These are phyloP conservation scores for Peromyscus melanophrys DNA, from an alignment of 2,797 vertebrate species.

Conservation along the genomic window DNA sequence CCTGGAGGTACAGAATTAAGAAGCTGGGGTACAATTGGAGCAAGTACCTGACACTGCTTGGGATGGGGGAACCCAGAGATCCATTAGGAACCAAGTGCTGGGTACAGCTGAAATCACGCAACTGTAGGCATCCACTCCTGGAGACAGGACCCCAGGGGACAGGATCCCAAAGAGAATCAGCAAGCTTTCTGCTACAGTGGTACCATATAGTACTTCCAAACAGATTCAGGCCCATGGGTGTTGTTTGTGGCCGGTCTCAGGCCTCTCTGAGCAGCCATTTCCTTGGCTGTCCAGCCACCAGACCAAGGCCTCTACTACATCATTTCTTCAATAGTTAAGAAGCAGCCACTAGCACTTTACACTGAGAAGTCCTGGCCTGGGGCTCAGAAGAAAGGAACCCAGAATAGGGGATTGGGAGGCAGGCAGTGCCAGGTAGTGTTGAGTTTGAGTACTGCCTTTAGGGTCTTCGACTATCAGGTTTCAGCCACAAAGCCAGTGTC, in stretches of 20 bases:
- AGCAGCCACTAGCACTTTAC: not conserved
- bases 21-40: not conserved
- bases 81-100: not conserved
- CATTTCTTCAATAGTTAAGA: not conserved
- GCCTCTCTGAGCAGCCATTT: not conserved
- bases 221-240: not conserved
- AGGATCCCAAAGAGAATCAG: not conserved
- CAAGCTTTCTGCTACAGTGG: not conserved
- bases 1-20: not conserved
- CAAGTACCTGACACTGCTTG: not conserved
- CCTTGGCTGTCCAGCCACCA: not conserved
- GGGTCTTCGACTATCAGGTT: not conserved
- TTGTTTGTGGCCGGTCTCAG: not conserved
- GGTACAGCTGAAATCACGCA: not conserved
- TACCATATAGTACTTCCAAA: not conserved
- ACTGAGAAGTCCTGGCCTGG: not conserved
- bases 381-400: not conserved
- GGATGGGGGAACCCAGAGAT: not conserved
- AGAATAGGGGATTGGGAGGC: not conserved
- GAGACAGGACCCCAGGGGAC: not conserved
- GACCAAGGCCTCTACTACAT: not conserved
- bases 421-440: not conserved
- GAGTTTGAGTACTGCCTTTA: not conserved
- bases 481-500: not conserved
- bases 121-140: not conserved